These are phyloP conservation scores for Rhadinocentrus ornatus DNA, from an alignment of 2,797 vertebrate species.

Conservation along the genomic window DNA sequence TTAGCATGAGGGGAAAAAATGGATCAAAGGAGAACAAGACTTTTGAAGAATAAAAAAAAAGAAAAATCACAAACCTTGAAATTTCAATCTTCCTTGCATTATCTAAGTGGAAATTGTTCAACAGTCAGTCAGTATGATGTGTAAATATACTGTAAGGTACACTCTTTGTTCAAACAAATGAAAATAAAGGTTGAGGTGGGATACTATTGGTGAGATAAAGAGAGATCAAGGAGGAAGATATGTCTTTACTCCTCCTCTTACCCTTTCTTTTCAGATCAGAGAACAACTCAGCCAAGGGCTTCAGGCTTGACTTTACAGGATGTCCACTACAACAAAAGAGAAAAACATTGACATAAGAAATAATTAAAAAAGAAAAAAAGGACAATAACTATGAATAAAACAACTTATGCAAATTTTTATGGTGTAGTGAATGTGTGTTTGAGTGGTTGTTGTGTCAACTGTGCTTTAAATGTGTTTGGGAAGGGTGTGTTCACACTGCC, in stretches of 20 bases:
- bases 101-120: conserved; percentile 79
- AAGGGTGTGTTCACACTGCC: conserved; percentile 4
- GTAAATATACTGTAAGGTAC: conserved; percentile 85
- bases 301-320: conserved; percentile 84
- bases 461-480: conserved; percentile 37
- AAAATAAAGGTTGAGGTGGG: conserved; percentile 74
- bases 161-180: conserved; percentile 79
- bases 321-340: conserved; percentile 87
- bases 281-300: conserved; percentile 90
- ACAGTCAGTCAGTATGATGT: conserved; percentile 80
- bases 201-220: conserved; percentile 55
- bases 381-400: conserved; percentile 87
- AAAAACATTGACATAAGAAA: conserved; percentile 53
- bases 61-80: conserved; percentile 46
- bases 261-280: conserved; percentile 74
- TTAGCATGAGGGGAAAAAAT: conserved; percentile 56
- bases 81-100: conserved; percentile 77
- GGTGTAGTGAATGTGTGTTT: conserved; percentile 79
- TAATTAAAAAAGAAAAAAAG: conserved; percentile 71
- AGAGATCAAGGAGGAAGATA: conserved; percentile 64
- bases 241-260: conserved; percentile 66
- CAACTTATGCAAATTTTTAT: conserved; percentile 86
- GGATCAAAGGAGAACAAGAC: conserved; percentile 63
- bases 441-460: conserved; percentile 57
- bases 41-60: conserved; percentile 63